Base-by-base conservation (phyloP, 2,888 invertebrate species). In the Bimastos eiseni region DNA sequence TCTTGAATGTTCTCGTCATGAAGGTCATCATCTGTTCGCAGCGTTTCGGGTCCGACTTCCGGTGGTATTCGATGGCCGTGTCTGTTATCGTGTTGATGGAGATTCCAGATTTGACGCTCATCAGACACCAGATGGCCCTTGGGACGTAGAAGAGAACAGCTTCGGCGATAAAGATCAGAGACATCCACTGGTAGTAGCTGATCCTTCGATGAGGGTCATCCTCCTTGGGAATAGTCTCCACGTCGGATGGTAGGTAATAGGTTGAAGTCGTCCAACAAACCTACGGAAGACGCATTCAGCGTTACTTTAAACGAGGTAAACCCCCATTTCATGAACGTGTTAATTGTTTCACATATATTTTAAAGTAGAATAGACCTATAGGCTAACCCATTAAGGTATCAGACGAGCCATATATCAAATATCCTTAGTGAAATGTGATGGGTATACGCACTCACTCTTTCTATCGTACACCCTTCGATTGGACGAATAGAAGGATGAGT, bases 181-280 rank as follows among this genome's bases (percentile, higher is more conserved):
- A 89, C 11, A 93, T 92, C 93, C 93, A 93, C 90, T 93, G 93
- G 91, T 93, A 93, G 91, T 93, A 93, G 44, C 92, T 91, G 89
- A 93, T 92, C 70, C 89, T 44, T 30, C 83, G 36, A 33, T 84
- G 90, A 0, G 90, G 89, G 38, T 91, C 91, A 15, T 90, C 90
- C 30, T 91, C 91, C 17, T 89, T 55, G 17, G 93, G 93, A 37
- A 93, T 92, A 21, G 91, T 90, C 19, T 89, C 89, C 55, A 91
- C 89, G 8, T 84, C 49, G 70, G 91, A 91, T 17, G 95, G 95
- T 24, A 96, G 94, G 93, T 95, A 95, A 93, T 95, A 96, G 41
- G 96, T 96, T 93, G 95, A 95, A 91, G 95, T 95, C 38, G 96
- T 95, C 95, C 95, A 96, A 93, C 96, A 96, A 89, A 95, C 95